These are phyloP conservation scores for Glyptemys insculpta DNA, from an alignment of 2,797 vertebrate species.

Conservation along the genomic window DNA sequence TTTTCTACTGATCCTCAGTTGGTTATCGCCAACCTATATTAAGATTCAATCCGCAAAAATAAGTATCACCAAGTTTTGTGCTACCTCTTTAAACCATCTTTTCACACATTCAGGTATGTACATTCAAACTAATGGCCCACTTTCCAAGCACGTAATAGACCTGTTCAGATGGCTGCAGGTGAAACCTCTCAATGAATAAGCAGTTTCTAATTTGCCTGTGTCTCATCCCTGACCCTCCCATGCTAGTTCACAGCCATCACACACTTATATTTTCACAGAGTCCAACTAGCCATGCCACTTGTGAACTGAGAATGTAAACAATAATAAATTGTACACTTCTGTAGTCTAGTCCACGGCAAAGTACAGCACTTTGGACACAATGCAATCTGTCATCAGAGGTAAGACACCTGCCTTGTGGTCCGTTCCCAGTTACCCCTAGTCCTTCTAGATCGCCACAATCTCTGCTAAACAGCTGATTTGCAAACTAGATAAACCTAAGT, in stretches of 20 bases:
- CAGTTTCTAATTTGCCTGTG: background rate
- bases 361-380: background rate
- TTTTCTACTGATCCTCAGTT: background rate
- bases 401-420: background rate
- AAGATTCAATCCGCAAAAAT: background rate
- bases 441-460: background rate
- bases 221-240: background rate
- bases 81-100: background rate
- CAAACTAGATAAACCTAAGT: background rate
- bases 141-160: background rate
- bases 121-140: fast-evolving
- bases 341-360: background rate
- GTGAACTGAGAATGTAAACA: background rate
- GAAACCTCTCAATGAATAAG: background rate
- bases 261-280: background rate
- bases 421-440: background rate
- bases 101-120: background rate
- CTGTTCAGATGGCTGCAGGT: background rate
- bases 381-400: background rate
- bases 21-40: background rate
- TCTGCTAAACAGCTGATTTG: background rate
- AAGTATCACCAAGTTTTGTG: background rate
- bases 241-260: background rate
- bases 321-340: background rate
- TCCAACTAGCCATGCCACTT: background rate